Evolutionary conservation across 2,888 invertebrate species (phyloP), one percentile per base, ranked within the genome.

Genomic region (Acronicta alni): DNA sequence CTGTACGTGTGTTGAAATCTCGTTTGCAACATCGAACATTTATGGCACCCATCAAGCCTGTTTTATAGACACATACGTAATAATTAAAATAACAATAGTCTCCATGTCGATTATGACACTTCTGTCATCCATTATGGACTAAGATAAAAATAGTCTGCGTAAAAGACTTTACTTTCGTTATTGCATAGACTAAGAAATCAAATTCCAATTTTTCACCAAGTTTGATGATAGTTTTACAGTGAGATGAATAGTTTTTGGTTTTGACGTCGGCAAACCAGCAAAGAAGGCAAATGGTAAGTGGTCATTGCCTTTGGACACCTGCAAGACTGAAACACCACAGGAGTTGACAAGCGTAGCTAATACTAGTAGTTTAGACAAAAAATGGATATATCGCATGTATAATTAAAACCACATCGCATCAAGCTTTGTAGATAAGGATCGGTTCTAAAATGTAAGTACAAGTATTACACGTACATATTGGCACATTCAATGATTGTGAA

Each of bases 61-160:
- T 52, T 77, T 60, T 64, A 72, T 66, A 48, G 72, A n/a, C 59
- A 55, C 53, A 57, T 51, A 54, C 53, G 47, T 65, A 68, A 77
- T 51, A 63, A 78, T 76, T 78, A 75, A 69, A 78, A 76, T 78
- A 59, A 78, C 75, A 76, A 76, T 69, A 64, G 65, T 20, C 37
- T 54, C 35, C 30, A 47, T 65, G 72, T 61, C 55, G 42, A 57
- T 69, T 72, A 75, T 66, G 58, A 64, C 78, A 69, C 63, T 54
- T 48, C 58, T 75, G 67, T 30, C 54, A 47, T 59, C 68, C 46
- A 26, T 9, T 26, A 9, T 42, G 43, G 14, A 46, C 26, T 58
- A 61, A 66, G 67, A 67, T 60, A 64, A 72, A 51, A 45, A 60
- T 45, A 15, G 43, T 15, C 16, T 26, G 14, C 23, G 41, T 48